A percentile compares a stretch with the other conserved stretches of the same genome.
These are phyloP conservation scores for Bombyx mori DNA, from an alignment of 1,140 invertebrate genomes.

Conservation along the genomic window ASM3026992v2 NC_085123.1:10115501-10116000, in stretches of 20 bases:
- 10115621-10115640: not conserved
- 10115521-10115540: conserved; percentile 11
- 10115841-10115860: no score
- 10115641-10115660: not conserved
- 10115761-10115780: no score
- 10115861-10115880: no score
- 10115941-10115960: not conserved
- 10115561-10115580: not conserved
- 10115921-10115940: not conserved
- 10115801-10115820: no score
- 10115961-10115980: no score
- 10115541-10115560: not conserved
- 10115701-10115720: no score
- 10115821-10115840: accelerated
- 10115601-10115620: not conserved
- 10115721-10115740: no score
- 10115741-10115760: no score
- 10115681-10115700: no score
- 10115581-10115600: not conserved
- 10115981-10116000: no score
- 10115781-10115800: no score
- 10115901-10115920: not conserved
- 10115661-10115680: no score
- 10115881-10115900: not conserved
- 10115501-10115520: conserved; percentile 3